Evolutionary conservation across 2,113 vertebrate species (phyloP).

Genomic region (Dicerorhinus sumatrensis): DNA sequence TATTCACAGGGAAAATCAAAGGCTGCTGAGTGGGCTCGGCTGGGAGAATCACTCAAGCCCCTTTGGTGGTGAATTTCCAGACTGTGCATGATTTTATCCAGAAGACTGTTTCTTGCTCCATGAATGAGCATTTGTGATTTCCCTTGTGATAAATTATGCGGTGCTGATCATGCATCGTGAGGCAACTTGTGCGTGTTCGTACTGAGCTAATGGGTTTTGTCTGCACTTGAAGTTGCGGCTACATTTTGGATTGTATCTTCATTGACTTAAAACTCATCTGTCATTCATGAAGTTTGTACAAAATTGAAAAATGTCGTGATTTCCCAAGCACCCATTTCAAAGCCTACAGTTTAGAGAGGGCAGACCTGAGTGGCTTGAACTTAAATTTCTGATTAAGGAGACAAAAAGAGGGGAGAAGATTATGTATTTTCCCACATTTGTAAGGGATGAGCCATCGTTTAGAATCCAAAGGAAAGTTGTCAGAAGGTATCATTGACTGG

Average conservation of each 20-base stretch:
- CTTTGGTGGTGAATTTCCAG: not conserved
- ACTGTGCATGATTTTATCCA: slow-evolving; percentile 16
- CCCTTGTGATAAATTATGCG: slow-evolving; percentile 54
- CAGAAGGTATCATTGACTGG: not conserved
- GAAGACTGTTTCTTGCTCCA: not conserved
- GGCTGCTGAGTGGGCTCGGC: not conserved
- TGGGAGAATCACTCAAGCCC: not conserved
- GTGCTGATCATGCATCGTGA: not conserved
- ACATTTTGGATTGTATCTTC: slow-evolving; percentile 7
- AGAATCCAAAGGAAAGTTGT: not conserved
- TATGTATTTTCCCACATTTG: not conserved
- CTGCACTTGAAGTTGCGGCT: not conserved
- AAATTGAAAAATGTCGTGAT: slow-evolving; percentile 6
- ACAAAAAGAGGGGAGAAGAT: not conserved
- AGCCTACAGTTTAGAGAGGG: not conserved
- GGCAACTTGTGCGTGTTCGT: not conserved
- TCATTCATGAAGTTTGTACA: not conserved
- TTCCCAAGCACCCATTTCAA: slow-evolving; percentile 14
- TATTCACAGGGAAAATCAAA: not conserved
- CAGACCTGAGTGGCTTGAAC: not conserved
- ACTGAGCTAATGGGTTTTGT: slow-evolving; percentile 49
- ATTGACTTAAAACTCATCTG: slow-evolving; percentile 61
- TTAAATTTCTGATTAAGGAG: not conserved
- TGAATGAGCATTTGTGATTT: slow-evolving; percentile 32
- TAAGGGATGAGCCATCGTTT: not conserved